Base-by-base conservation (phyloP, 2,888 invertebrate species). In the Luperina nickerlii region DNA sequence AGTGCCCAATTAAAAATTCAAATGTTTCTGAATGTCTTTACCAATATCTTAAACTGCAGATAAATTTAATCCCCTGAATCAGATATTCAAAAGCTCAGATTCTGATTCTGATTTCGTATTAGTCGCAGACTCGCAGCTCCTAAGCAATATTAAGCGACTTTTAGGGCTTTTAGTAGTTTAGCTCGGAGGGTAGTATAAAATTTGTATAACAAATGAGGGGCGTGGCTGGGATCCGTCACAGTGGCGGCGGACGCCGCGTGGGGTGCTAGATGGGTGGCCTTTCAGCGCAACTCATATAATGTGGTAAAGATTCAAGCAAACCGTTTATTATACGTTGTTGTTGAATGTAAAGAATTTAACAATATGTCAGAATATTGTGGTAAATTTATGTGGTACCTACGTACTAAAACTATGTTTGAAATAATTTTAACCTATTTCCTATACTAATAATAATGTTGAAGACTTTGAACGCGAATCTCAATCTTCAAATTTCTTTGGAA, bases 161-260 rank as follows among this genome's bases (percentile, higher is more conserved):
- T 93, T 92, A 92, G 90, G 89, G 90, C 89, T 91, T 90, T 85
- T 81, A 82, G 88, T 79, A 89, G 88, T 94, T 95, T 95, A 91
- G 96, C 96, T 96, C 92, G 94, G 93, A 96, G 96, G 96, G 96
- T 96, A 96, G 96, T 96, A 96, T 96, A 96, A 96, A 96, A 96
- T 96, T 96, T 97, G 96, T 97, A 96, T 97, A 97, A 96, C 96
- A 96, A 96, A 96, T 96, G 96, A 96, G 96, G 95, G 97, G 96
- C 96, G 96, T 94, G 95, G 60, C 91, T 87, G 92, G 96, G 91
- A 96, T 97, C 96, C 96, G 97, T 96, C 96, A 97, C 96, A 96
- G 97, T 96, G 96, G 96, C 96, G 88, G 90, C 86, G 90, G 91
- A 91, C 92, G 91, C 91, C 89, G 95, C 92, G 96, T 96, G 96